Evolutionary conservation across 1,140 invertebrate species (phyloP), one percentile per base, ranked within the genome.

Genomic region (Drosophila rufa): DNA sequence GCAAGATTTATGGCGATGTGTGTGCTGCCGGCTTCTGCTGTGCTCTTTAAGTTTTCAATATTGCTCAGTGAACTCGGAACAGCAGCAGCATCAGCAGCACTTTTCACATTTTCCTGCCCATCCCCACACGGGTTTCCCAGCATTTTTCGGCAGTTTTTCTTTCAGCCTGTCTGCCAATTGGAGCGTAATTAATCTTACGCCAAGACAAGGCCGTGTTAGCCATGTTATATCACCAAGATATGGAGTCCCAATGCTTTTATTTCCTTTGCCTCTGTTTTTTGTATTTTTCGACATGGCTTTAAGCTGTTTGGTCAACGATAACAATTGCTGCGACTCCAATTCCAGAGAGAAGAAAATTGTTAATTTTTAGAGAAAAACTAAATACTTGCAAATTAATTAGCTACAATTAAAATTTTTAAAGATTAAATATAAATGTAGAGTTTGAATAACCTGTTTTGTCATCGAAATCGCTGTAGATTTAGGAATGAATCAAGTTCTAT

Each of bases 141-240:
- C 19, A 40, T 55, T 50, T 76, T 59, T 77, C 43, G 74, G 62
- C 75, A 38, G 55, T 78, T 78, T 78, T 61, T 77, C 75, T 57
- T 73, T 38, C 14, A 19, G 73, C 51, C 71, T 75, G 73, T 75
- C 75, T 78, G 70, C 79, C 82, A 89, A 84, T 84, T 90, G 85
- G 80, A 68, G 62, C 65, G 84, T 90, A 90, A 89, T 89, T 89
- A 89, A 89, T 89, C 84, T 89, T 90, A 38, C 57, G 68, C 62
- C 69, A 69, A 64, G 66, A 70, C 79, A 77, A 73, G 67, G 80
- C 69, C 70, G 36, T 77, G 66, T 80, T 84, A 64, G 76, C 81
- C 71, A 67, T 80, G 77, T 69, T 81, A 69, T 78, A 77, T 78
- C 75, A 78, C 56, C 75, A n/a, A 71, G 74, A 77, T 78, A 78